Evolutionary conservation across 2,113 vertebrate genomes (phyloP).

Genomic region (Acanthochromis polyacanthus): DNA sequence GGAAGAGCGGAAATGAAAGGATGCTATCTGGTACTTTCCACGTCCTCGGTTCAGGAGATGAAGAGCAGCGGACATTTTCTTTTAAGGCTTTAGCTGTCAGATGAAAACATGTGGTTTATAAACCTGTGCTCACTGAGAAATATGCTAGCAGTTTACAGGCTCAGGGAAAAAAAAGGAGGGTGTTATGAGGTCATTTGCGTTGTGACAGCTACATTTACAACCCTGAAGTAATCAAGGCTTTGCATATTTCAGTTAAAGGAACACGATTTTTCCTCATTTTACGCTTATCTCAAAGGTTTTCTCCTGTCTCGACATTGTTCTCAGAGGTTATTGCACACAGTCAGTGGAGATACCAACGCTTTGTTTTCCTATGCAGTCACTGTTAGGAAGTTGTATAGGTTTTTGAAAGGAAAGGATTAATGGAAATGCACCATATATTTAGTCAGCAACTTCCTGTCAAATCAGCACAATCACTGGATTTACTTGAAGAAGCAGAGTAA

Average conservation of each 20-base stretch:
- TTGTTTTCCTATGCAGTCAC: background rate
- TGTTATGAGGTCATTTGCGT: constrained; percentile 48
- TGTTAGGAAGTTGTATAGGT: background rate
- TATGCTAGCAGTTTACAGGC: constrained; percentile 32
- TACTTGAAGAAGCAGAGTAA: background rate
- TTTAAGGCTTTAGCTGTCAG: constrained; percentile 34
- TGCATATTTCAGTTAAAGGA: constrained; percentile 24
- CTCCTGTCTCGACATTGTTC: constrained; percentile 7
- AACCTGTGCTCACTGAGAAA: constrained; percentile 35
- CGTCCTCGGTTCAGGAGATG: constrained; percentile 61
- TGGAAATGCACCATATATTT: background rate
- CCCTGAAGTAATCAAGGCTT: constrained; percentile 35
- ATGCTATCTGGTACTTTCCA: constrained; percentile 71
- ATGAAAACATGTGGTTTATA: constrained; percentile 51
- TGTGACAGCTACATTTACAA: constrained; percentile 30
- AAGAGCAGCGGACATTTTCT: constrained; percentile 56
- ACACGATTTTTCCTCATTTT: constrained; percentile 16
- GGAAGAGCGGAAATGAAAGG: constrained; percentile 82
- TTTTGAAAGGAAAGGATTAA: background rate
- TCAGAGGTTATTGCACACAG: constrained; percentile 8
- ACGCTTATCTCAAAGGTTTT: background rate
- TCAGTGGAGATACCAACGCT: background rate
- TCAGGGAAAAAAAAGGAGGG: constrained; percentile 6
- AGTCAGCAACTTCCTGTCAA: background rate
- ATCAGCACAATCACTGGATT: background rate